A percentile compares a stretch with the other conserved stretches of the same genome.
These are phyloP conservation scores for Poecile montanus DNA, from an alignment of 2,797 vertebrate species.

Conservation along the genomic window DNA sequence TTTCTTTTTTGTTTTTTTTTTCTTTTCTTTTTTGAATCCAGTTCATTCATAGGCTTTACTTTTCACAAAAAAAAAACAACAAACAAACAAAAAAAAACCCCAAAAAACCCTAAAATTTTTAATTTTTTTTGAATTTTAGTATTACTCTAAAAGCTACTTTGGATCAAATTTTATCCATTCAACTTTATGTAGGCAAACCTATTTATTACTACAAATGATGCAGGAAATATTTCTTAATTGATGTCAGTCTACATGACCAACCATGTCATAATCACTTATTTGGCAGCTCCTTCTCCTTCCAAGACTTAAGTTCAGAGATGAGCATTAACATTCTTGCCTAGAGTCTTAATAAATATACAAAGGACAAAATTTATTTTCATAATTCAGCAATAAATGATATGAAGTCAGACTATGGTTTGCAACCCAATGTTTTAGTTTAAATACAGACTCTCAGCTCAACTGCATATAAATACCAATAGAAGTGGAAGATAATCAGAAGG, in stretches of 20 bases:
- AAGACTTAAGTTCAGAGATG: neutral
- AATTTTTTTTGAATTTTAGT: neutral
- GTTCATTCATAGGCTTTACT: neutral
- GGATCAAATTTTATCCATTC: neutral
- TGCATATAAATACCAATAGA: neutral
- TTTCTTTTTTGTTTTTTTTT: accelerated
- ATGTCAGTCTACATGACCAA: neutral
- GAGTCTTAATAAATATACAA: neutral
- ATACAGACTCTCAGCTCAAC: neutral
- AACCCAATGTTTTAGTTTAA: neutral
- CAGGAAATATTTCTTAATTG: neutral
- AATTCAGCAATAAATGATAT: neutral
- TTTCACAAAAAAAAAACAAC: neutral
- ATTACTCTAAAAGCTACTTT: neutral
- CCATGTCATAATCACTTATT: neutral
- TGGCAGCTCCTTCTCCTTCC: neutral
- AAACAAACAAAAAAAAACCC: no score
- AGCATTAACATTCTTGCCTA: neutral
- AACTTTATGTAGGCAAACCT: neutral
- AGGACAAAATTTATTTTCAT: neutral
- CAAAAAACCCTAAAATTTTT: neutral
- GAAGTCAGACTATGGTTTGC: neutral
- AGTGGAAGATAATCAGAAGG: neutral
- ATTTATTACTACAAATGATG: neutral
- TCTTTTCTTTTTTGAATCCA: accelerated